These are phyloP conservation scores for Asarcornis scutulata DNA, from an alignment of 2,113 vertebrate genomes.

Conservation along the genomic window DNA sequence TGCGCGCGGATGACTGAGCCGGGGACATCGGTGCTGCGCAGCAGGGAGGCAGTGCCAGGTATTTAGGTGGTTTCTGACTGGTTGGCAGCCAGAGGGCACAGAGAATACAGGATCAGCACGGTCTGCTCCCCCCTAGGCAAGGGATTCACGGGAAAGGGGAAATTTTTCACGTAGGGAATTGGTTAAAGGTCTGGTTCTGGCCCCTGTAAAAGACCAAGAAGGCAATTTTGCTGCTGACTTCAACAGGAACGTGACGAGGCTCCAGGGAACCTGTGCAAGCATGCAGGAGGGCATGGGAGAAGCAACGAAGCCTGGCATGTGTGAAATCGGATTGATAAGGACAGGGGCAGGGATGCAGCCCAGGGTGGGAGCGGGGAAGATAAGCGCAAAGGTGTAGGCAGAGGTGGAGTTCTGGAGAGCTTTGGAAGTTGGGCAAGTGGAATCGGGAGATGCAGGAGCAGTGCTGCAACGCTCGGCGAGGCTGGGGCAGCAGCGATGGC, in stretches of 20 bases:
- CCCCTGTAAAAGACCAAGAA: background rate
- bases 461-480: background rate
- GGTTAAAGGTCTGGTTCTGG: background rate
- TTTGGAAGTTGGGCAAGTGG: slow-evolving; percentile 59
- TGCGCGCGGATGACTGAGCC: rapidly evolving
- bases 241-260: background rate
- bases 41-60: background rate
- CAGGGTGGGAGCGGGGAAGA: slow-evolving; percentile 58
- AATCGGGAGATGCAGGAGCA: background rate
- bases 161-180: background rate
- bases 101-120: background rate
- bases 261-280: slow-evolving; percentile 46
- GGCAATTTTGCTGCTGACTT: slow-evolving; percentile 5
- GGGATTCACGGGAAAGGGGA: background rate
- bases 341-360: slow-evolving; percentile 55
- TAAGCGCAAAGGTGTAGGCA: slow-evolving; percentile 58
- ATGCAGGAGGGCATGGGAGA: slow-evolving; percentile 47
- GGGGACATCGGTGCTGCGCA: background rate
- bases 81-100: background rate
- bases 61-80: background rate
- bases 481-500: background rate
- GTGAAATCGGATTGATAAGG: slow-evolving; percentile 57
- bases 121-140: background rate
- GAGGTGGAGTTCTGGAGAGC: slow-evolving; percentile 60
- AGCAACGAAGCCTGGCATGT: slow-evolving; percentile 17